Conservation (phyloP, 2,888 invertebrate genomes). For the Leptinotarsa juncta region DNA sequence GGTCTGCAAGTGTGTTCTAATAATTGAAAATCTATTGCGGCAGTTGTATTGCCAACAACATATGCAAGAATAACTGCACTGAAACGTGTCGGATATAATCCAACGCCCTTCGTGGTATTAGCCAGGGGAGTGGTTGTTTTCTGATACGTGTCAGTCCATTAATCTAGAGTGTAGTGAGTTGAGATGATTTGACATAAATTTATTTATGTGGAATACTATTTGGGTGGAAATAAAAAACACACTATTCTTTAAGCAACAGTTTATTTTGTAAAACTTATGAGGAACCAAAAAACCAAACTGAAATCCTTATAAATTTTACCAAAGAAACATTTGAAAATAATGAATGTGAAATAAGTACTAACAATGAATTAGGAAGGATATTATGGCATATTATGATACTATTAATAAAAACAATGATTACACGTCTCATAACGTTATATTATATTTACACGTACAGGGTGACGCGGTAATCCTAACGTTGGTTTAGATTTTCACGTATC, state of each 20-base stretch:
- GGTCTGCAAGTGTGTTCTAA: too few relatives aligned
- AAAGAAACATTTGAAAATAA: constrained; percentile 45
- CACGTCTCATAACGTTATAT: constrained; percentile 31
- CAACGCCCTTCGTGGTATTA: too few relatives aligned
- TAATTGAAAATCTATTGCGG: too few relatives aligned
- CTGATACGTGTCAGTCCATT: too few relatives aligned
- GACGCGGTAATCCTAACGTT: background rate
- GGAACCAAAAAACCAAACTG: constrained; percentile 61
- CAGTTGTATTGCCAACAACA: too few relatives aligned
- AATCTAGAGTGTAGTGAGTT: too few relatives aligned
- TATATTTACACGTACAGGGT: constrained; percentile 33
- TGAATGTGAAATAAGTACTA: constrained; percentile 57
- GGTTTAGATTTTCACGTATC: background rate
- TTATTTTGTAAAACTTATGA: constrained; percentile 61
- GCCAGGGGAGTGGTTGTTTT: too few relatives aligned
- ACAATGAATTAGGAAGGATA: constrained; percentile 50
- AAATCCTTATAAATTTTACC: constrained; percentile 47
- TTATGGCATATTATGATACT: constrained; percentile 39
- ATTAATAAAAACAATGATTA: constrained; percentile 39
- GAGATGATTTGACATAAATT: too few relatives aligned
- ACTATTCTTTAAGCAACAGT: constrained; percentile 52
- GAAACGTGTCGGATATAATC: too few relatives aligned
- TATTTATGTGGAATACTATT: too few relatives aligned
- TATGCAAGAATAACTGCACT: too few relatives aligned
- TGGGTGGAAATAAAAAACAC: constrained; percentile 39